Percentiles rank a stretch among this genome's conserved stretches.
phyloP scores from a whole-genome alignment of 2,888 invertebrate genomes.

The Ichneumoninae sp. region DNA sequence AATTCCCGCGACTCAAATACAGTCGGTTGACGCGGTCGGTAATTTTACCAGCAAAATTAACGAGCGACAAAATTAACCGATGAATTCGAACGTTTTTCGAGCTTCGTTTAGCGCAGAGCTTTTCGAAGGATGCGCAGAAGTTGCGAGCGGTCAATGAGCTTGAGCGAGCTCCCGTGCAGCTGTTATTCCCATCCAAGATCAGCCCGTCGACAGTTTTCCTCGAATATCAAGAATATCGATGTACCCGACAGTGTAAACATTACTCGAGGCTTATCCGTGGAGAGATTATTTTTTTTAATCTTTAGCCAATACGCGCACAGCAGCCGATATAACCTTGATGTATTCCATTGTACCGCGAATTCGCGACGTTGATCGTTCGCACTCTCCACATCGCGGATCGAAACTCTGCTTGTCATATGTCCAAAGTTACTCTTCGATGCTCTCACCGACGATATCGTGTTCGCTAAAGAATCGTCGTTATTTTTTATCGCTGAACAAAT shows the following conservation, averaged over 20 bases:
- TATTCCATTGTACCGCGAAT: constrained; percentile 64
- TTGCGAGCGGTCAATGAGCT: neutral
- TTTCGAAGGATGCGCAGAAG: neutral
- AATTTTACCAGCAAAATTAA: neutral
- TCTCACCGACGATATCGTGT: constrained; percentile 14
- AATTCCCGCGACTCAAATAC: neutral
- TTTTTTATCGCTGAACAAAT: constrained; percentile 67
- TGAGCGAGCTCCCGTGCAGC: neutral
- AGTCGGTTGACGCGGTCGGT: neutral
- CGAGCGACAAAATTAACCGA: neutral
- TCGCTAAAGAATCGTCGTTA: constrained; percentile 32
- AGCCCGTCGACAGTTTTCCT: neutral
- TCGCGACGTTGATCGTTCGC: constrained; percentile 32
- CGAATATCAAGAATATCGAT: constrained; percentile 6
- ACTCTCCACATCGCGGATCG: neutral
- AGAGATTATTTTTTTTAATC: constrained; percentile 46
- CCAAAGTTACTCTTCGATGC: constrained; percentile 29
- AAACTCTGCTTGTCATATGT: neutral
- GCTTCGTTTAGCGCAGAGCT: neutral
- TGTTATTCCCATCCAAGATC: neutral
- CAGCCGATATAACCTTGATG: constrained; percentile 36
- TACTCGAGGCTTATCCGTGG: constrained; percentile 1
- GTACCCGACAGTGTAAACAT: constrained; percentile 1
- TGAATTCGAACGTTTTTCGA: neutral
- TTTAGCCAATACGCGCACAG: constrained; percentile 63